phyloP scores from a whole-genome alignment of 2,797 vertebrate species.

The Crax fasciolata region DNA sequence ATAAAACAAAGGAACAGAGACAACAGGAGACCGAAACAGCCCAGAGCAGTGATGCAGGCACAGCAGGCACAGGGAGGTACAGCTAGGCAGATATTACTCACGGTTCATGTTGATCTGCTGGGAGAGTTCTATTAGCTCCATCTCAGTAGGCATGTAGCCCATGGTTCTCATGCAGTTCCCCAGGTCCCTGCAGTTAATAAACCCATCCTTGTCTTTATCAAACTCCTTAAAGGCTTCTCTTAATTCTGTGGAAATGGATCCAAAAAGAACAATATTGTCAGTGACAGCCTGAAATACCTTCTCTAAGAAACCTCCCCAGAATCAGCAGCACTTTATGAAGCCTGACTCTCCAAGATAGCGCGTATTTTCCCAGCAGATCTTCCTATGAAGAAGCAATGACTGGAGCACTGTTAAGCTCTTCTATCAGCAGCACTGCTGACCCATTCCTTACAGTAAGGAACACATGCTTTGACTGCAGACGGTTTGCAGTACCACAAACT shows the following conservation, averaged over 20 bases:
- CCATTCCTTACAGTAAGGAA: not conserved
- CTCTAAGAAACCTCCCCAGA: not conserved
- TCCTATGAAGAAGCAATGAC: not conserved
- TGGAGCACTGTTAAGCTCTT: not conserved
- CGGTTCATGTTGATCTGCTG: conserved; percentile 99
- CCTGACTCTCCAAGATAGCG: not conserved
- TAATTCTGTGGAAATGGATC: conserved; percentile 85
- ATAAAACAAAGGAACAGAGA: not conserved
- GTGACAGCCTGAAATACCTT: not conserved
- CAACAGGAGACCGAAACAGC: not conserved
- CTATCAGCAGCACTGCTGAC: not conserved
- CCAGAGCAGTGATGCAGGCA: not conserved
- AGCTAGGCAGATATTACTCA: conserved; percentile 77
- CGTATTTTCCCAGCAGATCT: not conserved
- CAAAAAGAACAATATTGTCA: not conserved
- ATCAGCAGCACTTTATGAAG: not conserved
- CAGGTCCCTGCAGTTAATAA: conserved; percentile 97
- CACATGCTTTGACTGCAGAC: not conserved
- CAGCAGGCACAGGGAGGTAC: not conserved
- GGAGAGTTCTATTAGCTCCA: conserved; percentile 98
- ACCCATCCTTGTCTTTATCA: conserved; percentile 98
- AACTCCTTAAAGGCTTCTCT: conserved; percentile 96
- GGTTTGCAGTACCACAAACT: not conserved
- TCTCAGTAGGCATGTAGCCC: conserved; percentile 99
- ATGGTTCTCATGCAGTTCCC: conserved; percentile 99